Base-by-base conservation (phyloP, 2,888 invertebrate species). In the Ennomos quercinarius region DNA sequence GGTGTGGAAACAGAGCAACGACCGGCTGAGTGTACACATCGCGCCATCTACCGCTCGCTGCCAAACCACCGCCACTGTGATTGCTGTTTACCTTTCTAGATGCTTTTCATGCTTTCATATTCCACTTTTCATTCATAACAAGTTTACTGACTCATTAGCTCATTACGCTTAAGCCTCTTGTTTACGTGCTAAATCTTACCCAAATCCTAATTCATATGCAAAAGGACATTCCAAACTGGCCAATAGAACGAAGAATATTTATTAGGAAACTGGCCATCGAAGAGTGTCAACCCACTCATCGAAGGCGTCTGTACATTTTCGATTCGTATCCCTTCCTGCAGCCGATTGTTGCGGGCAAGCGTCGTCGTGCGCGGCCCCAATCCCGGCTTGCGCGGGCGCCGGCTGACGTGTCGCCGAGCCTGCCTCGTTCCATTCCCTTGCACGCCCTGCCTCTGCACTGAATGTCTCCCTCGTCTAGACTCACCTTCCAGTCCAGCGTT, bases 351-450 rank as follows among this genome's bases (percentile, higher is more conserved):
- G 72, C 74, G 80, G 80, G 82, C 79, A 82, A 80, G 84, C 80
- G 73, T 76, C 80, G 73, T 76, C 73, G 75, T 74, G 75, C 74
- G 77, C 78, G 80, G 76, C 77, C 77, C 73, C 78, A 68, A 70
- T 78, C 80, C 76, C 64, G 69, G 76, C 67, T 70, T 70, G 73
- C 68, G 76, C 71, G 50, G 57, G 67, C 71, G 68, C 71, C 73
- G 76, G 64, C 49, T 74, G 74, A 73, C 77, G 77, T 74, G 74
- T 74, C 72, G 45, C 10, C 70, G 17, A 17, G 11, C 12, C 9
- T 40, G 9, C 17, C 37, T 8, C 10, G 36, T 35, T n/a, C 42
- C 13, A 1, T 17, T 9, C 10, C 17, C 8, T 34, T 38, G 10
- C 13, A 13, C 37, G 27, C 17, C 42, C 36, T n/a, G 38, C 45